Evolutionary conservation across 1,140 invertebrate genomes (phyloP).

Genomic region (Bombus sibiricus): DNA sequence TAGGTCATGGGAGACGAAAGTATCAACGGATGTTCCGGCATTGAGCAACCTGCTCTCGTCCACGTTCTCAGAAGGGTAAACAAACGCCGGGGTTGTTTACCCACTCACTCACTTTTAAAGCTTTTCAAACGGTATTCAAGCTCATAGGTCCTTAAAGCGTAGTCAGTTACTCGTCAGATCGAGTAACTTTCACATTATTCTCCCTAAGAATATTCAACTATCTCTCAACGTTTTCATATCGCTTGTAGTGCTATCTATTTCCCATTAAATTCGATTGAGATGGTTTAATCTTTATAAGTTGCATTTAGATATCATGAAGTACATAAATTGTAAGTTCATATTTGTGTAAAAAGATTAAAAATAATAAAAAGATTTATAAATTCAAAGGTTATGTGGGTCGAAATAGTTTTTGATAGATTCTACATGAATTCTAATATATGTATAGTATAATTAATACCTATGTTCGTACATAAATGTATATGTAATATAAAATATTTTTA

Average conservation of each 20-base stretch:
- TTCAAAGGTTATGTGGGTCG: background rate
- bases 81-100: conserved; percentile 69
- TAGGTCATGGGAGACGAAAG: conserved; percentile 57
- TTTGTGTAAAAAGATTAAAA: background rate
- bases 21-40: conserved; percentile 54
- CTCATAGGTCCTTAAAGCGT: conserved; percentile 66
- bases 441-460: too few species aligned
- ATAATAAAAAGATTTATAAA: background rate
- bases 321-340: background rate
- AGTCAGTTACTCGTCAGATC: conserved; percentile 10
- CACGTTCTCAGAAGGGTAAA: conserved; percentile 68
- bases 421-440: too few species aligned
- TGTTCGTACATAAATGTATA: too few species aligned
- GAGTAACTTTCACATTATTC: conserved; percentile 10
- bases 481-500: too few species aligned
- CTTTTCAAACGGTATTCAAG: conserved; percentile 67
- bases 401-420: background rate
- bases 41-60: conserved; percentile 58
- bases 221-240: background rate
- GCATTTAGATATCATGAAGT: background rate
- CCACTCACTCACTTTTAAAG: conserved; percentile 67
- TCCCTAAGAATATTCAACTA: background rate
- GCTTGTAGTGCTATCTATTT: background rate
- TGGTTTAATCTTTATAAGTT: background rate
- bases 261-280: too few species aligned